Evolutionary conservation across 2,113 vertebrate species (phyloP), one percentile per base, ranked within the genome.

Genomic region (Lepus americanus): DNA sequence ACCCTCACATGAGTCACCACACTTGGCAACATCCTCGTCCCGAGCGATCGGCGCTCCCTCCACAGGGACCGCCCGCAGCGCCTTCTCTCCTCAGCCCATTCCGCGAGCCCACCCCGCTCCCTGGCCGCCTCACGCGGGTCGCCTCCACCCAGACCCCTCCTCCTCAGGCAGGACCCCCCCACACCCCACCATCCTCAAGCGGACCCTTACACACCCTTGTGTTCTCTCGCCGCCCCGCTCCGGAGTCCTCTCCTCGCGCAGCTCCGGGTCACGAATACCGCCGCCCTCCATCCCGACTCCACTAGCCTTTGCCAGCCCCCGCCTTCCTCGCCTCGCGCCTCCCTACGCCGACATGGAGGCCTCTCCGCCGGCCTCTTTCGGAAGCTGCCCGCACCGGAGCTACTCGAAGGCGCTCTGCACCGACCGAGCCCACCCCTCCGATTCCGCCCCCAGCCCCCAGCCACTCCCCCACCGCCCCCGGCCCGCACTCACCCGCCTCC

Each of bases 401-500:
- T 12, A 9, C 66, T 5, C 69, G 59, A 1, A 73, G 0, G 93
- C 78, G 63, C 80, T 29, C 53, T 0, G 77, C 64, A 27, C 82
- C 23, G 4, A 17, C 9, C 7, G 22, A 79, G 66, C 93, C 89
- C 94, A 72, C 96, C 79, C 23, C 78, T 81, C 95, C 13, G 96
- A 88, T 90, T 94, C 97, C 94, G 96, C 97, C 97, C 95, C 95
- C 95, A 69, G 95, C 96, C 90, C 96, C 95, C 97, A 96, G 91
- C 94, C 97, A 94, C 96, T 96, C 96, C 97, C 95, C 96, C 93
- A 84, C 59, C 63, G 87, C 92, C 95, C 95, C 83, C 82, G 51
- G 97, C 95, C 96, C 92, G 77, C 91, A 92, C 96, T 96, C 97
- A 96, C 92, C 95, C 96, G 93, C 97, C 97, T 97, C 96, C 83